phyloP scores from a whole-genome alignment of 2,113 vertebrate genomes.

The Atherinomorus stipes region DNA sequence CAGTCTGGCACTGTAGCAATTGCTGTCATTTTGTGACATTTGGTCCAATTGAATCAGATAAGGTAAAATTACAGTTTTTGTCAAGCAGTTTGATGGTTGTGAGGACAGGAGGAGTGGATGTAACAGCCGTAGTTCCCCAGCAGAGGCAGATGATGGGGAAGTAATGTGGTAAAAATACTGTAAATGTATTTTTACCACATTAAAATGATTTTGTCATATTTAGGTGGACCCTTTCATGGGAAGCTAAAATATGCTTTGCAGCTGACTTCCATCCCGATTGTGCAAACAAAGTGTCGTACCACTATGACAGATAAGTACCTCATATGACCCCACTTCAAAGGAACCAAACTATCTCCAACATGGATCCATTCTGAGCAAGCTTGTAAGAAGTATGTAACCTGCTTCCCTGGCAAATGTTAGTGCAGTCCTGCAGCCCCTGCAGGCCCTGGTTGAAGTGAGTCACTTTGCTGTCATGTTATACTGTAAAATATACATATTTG shows the following conservation, averaged over 20 bases:
- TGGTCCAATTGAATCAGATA: background rate
- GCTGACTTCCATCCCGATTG: background rate
- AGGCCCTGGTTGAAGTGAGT: background rate
- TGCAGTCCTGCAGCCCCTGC: background rate
- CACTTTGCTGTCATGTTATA: background rate
- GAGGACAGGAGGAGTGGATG: no score
- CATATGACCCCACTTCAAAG: background rate
- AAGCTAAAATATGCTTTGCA: background rate
- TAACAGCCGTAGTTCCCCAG: no score
- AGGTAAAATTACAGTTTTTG: background rate
- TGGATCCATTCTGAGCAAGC: background rate
- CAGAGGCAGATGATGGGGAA: no score
- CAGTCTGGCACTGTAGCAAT: no score
- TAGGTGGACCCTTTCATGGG: no score
- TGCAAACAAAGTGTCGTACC: no score
- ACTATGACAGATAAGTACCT: background rate
- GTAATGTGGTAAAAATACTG: no score
- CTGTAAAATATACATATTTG: conserved; percentile 5
- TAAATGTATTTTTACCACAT: no score
- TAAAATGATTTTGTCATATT: no score
- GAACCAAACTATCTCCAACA: background rate
- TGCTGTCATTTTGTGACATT: background rate
- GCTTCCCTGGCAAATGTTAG: background rate
- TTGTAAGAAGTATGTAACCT: background rate
- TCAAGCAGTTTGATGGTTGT: no score